phyloP scores from a whole-genome alignment of 2,113 vertebrate genomes.

The Phyllostomus discolor region DNA sequence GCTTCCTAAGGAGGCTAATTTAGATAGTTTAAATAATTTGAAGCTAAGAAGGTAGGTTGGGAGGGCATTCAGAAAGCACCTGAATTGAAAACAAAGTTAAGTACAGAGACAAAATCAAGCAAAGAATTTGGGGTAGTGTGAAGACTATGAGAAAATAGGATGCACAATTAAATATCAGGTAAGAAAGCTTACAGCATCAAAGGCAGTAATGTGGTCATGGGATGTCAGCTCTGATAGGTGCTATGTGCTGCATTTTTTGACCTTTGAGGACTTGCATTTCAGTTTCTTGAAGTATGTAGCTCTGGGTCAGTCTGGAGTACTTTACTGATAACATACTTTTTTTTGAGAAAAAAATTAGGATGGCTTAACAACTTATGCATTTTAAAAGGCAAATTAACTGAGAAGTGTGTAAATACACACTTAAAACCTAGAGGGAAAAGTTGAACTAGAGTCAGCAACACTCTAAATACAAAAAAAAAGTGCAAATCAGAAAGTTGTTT shows the following conservation, averaged over 20 bases:
- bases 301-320: background rate
- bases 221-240: no score
- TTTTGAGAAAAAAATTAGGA: background rate
- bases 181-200: background rate
- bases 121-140: background rate
- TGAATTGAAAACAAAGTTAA: background rate
- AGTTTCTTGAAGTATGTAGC: background rate
- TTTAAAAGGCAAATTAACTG: background rate
- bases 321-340: background rate
- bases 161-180: background rate
- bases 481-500: accelerated
- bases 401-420: background rate
- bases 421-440: background rate
- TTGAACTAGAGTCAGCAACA: background rate
- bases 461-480: background rate
- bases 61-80: background rate
- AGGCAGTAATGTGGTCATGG: no score
- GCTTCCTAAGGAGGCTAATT: background rate
- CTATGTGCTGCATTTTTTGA: background rate
- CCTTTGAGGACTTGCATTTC: background rate
- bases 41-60: background rate
- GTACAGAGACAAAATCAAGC: background rate
- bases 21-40: background rate
- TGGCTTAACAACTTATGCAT: background rate
- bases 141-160: background rate